Base-by-base conservation (phyloP, 2,888 invertebrate species). In the Himalopsyche tibetana region DNA sequence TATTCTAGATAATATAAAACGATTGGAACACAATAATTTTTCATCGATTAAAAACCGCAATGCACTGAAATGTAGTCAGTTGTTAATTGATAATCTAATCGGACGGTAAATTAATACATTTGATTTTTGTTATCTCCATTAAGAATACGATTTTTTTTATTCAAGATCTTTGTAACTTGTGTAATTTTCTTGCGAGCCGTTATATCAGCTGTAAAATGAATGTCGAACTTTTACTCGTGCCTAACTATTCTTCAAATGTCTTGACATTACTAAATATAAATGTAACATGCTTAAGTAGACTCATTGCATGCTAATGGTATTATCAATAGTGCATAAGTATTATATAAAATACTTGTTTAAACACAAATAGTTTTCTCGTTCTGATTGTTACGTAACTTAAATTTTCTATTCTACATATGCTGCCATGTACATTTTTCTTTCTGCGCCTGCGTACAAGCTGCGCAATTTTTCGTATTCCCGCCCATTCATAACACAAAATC, bases 391-490 rank as follows among this genome's bases (percentile, higher is more conserved):
- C 74, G 74, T 74, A 74, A 74, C 38, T 15, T 36, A 38, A 28
- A 74, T 74, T 74, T 74, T 36, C 74, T 74, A 38, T 74, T 74
- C 8, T 38, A n/a, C n/a, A n/a, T n/a, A 36, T 74, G 74, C 38
- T 74, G 38, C 74, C 74, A 36, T 74, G 36, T 36, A 74, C 36
- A 63, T 63, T 74, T 74, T 74, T 74, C 74, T 36, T 36, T 36
- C 74, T 74, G 74, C 74, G 74, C 74, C 19, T 74, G 74, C 74
- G 74, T 74, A 74, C 38, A 38, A 74, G 19, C 74, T 36, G 74
- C 74, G 74, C 74, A 74, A 36, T 74, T 74, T 38, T 74, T 38
- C 74, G 28, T 74, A 36, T 36, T 36, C 36, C 74, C 38, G 74
- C 74, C 74, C 74, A 74, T 74, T 74, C 36, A 74, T 74, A 74